phyloP scores from a whole-genome alignment of 2,797 vertebrate genomes.

The Chaunax sp. region DNA sequence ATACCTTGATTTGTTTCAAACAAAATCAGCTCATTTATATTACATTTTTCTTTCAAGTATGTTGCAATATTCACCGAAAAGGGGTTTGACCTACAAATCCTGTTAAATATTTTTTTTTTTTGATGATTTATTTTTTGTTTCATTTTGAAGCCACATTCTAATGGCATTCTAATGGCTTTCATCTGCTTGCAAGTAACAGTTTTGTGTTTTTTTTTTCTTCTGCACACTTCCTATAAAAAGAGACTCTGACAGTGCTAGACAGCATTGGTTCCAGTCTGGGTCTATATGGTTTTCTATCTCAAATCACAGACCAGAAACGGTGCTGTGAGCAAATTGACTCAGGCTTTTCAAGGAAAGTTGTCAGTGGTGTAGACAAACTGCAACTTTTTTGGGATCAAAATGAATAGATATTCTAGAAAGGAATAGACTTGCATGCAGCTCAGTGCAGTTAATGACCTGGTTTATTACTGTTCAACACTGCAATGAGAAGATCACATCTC shows the following conservation, averaged over 20 bases:
- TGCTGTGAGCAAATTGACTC: constrained; percentile 49
- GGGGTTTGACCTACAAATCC: neutral
- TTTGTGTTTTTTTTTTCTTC: constrained; percentile 10
- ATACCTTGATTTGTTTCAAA: neutral
- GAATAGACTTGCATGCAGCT: constrained; percentile 15
- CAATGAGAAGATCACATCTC: constrained; percentile 5
- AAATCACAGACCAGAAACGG: constrained; percentile 46
- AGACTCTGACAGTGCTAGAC: constrained; percentile 28
- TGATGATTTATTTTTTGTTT: neutral
- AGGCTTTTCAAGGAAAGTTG: constrained; percentile 31
- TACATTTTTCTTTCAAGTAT: neutral
- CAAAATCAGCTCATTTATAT: neutral
- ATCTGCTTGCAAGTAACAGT: neutral
- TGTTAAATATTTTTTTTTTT: neutral
- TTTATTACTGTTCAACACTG: constrained; percentile 16
- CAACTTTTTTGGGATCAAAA: constrained; percentile 32
- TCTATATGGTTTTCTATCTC: constrained; percentile 43
- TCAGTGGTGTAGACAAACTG: constrained; percentile 32
- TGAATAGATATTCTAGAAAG: constrained; percentile 26
- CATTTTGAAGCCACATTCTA: neutral
- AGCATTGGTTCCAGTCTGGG: constrained; percentile 34
- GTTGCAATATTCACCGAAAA: neutral
- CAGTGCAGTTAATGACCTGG: constrained; percentile 11
- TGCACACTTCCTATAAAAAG: constrained; percentile 31
- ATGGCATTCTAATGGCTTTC: constrained; percentile 11